Base-by-base conservation (phyloP, 2,888 invertebrate genomes). In the Hydriomena furcata region DNA sequence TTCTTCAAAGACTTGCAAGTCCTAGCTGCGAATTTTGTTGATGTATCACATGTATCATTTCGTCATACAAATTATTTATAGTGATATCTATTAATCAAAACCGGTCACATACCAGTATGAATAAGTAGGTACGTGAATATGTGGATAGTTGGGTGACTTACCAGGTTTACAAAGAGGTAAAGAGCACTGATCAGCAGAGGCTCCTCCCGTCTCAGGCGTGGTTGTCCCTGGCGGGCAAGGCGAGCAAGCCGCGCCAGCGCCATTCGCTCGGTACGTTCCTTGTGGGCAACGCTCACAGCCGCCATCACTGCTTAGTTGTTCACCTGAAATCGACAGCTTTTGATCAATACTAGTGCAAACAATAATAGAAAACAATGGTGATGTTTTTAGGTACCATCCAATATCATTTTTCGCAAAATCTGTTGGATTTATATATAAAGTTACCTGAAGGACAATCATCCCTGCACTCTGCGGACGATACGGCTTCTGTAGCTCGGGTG, bases 281-380 rank as follows among this genome's bases (percentile, higher is more conserved):
- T 96, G 91, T 0, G 97, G 97, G 73, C 99, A 99, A 1, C 97
- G 94, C 73, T 98, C 97, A 76, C 98, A 98, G 37, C 95, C 95
- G 1, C 98, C 98, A 68, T 97, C 96, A 41, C 94, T 92, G 49
- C 95, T 96, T 41, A 97, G 82, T 69, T 97, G 97, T 87, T 96
- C 94, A 13, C 97, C 97, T 71, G 86, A 68, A 57, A 56, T 13
- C 7, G 23, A 41, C 6, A 35, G 17, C 2, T 31, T 17, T 12
- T 30, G 30, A 11, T 30, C 17, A 30, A 7, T 30, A 10, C 28
- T 28, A n/a, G n/a, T 10, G 28, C 3, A 28, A 7, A n/a, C n/a
- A n/a, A 1, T 25, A 25, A n/a, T 25, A 25, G 1, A 7, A 2
- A 25, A 4, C 25, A n/a, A n/a, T n/a, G n/a, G n/a, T n/a, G n/a